Percentiles rank a stretch among this genome's conserved stretches.
These are phyloP conservation scores for Rallus crepitans DNA, from an alignment of 2,797 vertebrate species.

Conservation along the genomic window DNA sequence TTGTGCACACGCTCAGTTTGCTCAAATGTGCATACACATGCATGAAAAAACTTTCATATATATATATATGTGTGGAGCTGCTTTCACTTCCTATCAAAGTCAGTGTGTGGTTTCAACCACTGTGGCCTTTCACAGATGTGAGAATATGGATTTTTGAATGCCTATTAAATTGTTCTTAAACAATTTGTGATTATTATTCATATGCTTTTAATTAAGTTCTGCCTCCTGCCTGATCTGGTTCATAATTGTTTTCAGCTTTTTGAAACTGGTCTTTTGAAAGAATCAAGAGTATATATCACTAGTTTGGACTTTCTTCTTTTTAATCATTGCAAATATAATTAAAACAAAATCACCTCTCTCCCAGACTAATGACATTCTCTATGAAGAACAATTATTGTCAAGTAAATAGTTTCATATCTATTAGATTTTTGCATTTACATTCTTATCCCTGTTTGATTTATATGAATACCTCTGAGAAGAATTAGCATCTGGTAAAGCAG, in stretches of 20 bases:
- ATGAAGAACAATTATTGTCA: background rate
- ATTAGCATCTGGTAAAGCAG: background rate
- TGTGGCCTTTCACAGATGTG: background rate
- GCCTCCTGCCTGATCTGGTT: background rate
- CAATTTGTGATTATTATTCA: background rate
- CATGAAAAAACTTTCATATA: background rate
- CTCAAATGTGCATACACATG: fast-evolving
- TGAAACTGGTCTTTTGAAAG: conserved; percentile 14
- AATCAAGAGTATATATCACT: background rate
- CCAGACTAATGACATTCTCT: background rate
- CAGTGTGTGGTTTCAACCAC: background rate
- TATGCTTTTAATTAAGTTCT: conserved; percentile 32
- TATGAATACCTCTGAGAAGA: background rate
- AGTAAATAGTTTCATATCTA: background rate
- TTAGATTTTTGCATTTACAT: background rate
- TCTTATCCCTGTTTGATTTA: background rate
- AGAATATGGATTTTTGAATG: background rate
- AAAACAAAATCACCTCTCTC: background rate
- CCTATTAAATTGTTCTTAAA: background rate
- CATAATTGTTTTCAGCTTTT: conserved; percentile 24
- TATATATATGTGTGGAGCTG: background rate
- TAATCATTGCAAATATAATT: background rate
- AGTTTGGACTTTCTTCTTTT: background rate
- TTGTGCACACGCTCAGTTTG: background rate
- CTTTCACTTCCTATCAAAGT: background rate